Evolutionary conservation across 2,113 vertebrate genomes (phyloP).

Genomic region (Anoplopoma fimbria): DNA sequence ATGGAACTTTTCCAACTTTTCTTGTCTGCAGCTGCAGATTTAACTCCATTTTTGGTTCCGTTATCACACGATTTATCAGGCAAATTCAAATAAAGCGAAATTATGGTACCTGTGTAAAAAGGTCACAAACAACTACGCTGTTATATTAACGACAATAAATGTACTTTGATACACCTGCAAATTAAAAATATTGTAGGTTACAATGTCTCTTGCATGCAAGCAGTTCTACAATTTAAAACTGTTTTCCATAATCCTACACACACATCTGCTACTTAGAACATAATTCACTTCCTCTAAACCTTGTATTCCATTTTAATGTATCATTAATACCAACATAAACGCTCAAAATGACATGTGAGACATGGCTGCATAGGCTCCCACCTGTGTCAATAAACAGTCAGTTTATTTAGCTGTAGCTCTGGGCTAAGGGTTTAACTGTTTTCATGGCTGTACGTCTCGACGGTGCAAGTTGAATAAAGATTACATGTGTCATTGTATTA

Average conservation of each 20-base stretch:
- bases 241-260: conserved; percentile 13
- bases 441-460: conserved; percentile 51
- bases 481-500: conserved; percentile 81
- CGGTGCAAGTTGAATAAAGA: conserved; percentile 73
- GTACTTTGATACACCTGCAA: not conserved
- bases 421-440: conserved; percentile 58
- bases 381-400: conserved; percentile 71
- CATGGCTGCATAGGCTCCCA: conserved; percentile 56
- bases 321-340: conserved; percentile 71
- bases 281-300: conserved; percentile 17
- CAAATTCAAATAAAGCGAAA: no score
- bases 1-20: not conserved
- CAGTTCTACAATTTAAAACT: conserved; percentile 2
- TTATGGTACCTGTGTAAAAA: not conserved
- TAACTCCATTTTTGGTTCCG: not conserved
- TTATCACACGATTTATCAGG: not conserved
- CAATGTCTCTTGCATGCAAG: not conserved
- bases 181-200: not conserved
- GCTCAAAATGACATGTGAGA: conserved; percentile 56
- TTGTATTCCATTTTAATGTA: conserved; percentile 37
- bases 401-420: conserved; percentile 69
- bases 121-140: not conserved
- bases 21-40: not conserved
- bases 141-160: not conserved
- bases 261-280: conserved; percentile 27